Evolutionary conservation across 2,888 invertebrate species (phyloP).

Genomic region (Scrobipalpa atriplicella): DNA sequence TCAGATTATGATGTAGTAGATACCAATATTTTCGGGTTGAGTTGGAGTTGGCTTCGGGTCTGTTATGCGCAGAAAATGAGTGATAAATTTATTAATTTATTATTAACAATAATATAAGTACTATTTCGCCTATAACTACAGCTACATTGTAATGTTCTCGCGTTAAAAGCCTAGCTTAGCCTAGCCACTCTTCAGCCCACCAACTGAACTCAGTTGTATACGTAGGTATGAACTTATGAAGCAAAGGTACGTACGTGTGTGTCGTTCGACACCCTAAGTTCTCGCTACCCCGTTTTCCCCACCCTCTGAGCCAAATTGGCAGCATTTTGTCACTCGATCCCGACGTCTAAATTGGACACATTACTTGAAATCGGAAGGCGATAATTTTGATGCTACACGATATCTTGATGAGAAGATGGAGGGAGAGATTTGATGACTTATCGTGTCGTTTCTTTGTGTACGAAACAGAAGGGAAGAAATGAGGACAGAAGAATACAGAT

Average conservation of each 20-base stretch:
- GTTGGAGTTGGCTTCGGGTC: too few relatives aligned
- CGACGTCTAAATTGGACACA: constrained; percentile 25
- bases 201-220: not conserved
- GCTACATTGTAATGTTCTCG: too few relatives aligned
- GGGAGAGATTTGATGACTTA: constrained; percentile 19
- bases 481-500: not conserved
- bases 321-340: constrained; percentile 35
- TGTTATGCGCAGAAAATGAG: too few relatives aligned
- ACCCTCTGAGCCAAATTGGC: constrained; percentile 32
- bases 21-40: too few relatives aligned
- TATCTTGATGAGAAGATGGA: constrained; percentile 27
- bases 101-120: too few relatives aligned
- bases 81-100: too few relatives aligned
- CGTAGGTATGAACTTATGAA: not conserved
- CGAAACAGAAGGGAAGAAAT: not conserved
- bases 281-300: constrained; percentile 2
- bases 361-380: constrained; percentile 19
- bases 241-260: not conserved
- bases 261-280: not conserved
- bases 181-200: too few relatives aligned
- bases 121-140: too few relatives aligned
- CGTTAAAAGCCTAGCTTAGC: too few relatives aligned
- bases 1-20: too few relatives aligned
- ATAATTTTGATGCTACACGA: constrained; percentile 25
- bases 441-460: not conserved